Percentiles rank a stretch among this genome's conserved stretches.
phyloP scores from a whole-genome alignment of 2,113 vertebrate species.

The Pycnonotus jocosus region DNA sequence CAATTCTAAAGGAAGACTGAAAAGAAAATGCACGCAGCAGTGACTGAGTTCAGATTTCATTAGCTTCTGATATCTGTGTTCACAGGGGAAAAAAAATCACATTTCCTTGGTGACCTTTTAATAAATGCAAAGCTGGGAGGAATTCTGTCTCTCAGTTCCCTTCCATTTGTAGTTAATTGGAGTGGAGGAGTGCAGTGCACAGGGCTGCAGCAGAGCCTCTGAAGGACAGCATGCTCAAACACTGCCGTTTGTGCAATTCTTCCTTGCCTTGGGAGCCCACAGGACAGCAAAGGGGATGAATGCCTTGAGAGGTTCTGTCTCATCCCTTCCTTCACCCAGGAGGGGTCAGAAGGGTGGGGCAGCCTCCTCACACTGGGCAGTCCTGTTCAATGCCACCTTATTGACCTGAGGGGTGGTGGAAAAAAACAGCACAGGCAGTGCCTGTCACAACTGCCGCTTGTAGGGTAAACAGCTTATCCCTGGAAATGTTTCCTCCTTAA shows the following conservation, averaged over 20 bases:
- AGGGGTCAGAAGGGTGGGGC: neutral
- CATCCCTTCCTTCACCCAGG: neutral
- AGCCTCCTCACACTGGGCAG: neutral
- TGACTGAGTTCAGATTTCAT: conserved; percentile 62
- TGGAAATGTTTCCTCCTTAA: neutral
- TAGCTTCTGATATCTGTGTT: conserved; percentile 52
- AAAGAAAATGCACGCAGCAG: conserved; percentile 7
- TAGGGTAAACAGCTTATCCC: neutral
- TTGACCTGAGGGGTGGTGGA: accelerated
- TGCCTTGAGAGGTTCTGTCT: neutral
- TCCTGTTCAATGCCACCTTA: neutral
- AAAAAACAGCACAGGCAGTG: neutral
- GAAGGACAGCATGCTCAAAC: neutral
- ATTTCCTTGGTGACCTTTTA: conserved; percentile 68
- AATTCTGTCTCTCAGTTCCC: neutral
- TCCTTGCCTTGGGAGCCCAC: neutral
- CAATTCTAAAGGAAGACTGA: neutral
- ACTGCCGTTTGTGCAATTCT: neutral
- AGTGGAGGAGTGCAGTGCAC: neutral
- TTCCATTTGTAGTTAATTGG: conserved; percentile 26
- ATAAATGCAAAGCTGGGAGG: conserved; percentile 31
- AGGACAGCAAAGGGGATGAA: neutral
- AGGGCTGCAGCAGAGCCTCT: neutral
- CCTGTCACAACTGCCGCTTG: neutral
- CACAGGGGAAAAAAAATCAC: conserved; percentile 8